Base-by-base conservation (phyloP, 2,113 vertebrate species). In the Ranitomeya variabilis region DNA sequence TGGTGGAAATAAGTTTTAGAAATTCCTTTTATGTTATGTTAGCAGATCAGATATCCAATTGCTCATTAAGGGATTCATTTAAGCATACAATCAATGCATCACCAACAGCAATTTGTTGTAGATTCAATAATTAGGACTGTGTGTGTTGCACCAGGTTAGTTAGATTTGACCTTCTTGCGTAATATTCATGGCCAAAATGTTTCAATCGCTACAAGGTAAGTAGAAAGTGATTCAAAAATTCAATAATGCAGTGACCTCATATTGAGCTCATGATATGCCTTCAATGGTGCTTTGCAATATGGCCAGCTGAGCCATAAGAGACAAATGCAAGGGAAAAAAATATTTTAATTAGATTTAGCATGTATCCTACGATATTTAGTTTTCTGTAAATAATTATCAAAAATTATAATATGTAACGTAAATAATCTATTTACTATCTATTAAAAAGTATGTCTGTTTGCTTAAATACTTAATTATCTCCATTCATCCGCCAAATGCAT, bases 61-160 rank as follows among this genome's bases (percentile, higher is more conserved):
- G 91, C 93, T 96, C 94, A 93, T 89, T 92, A 92, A 94, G 95
- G 94, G 95, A 95, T 95, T 96, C 94, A 96, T 97, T 97, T 98
- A 97, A 98, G 97, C 97, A 96, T 95, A 96, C 97, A 97, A 99
- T 99, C 98, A 97, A 99, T 99, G 97, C 98, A 99, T 99, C 98
- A 98, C 98, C 98, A 96, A 97, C 95, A 99, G 98, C 95, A 95
- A 93, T 96, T 95, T 96, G 93, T 96, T 97, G 95, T 95, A 94
- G 95, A 95, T 95, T 95, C 96, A 95, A 95, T 96, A 96, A 96
- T 91, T 92, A 94, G 94, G 94, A 95, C 94, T 91, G 94, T 13
- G 92, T 93, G 93, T 92, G 92, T 94, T 95, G 95, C 95, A 94
- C 93, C 91, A 95, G 95, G 95, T 96, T 97, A 96, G 96, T 96